Conservation (phyloP, 2,113 vertebrate genomes). For the Ochotona princeps region DNA sequence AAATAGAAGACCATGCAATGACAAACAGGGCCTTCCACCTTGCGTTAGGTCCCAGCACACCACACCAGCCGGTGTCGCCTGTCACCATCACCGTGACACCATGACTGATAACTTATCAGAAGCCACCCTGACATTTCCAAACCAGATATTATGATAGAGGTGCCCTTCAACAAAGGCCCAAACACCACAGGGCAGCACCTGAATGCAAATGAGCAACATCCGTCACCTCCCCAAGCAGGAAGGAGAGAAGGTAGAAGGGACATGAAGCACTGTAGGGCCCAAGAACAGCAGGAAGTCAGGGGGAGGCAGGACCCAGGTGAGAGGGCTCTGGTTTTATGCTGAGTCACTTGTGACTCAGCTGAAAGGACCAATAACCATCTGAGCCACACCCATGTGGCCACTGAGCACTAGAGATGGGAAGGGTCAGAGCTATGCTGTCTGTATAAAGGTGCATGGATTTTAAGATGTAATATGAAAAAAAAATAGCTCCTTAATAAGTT, state of each 20-base stretch:
- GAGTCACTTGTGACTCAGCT: constrained; percentile 36
- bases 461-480: not conserved
- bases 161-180: constrained; percentile 77
- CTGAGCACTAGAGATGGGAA: fast-evolving
- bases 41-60: constrained; percentile 47
- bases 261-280: not conserved
- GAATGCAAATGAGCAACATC: constrained; percentile 70
- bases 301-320: not conserved
- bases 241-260: not conserved
- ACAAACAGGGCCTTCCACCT: constrained; percentile 57
- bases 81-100: no score
- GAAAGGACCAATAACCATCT: not conserved
- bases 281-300: not conserved
- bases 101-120: constrained; percentile 83
- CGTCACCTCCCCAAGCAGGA: not conserved
- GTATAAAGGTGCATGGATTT: fast-evolving
- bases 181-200: constrained; percentile 33
- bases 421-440: fast-evolving
- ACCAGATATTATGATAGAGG: constrained; percentile 84
- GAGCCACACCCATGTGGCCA: fast-evolving
- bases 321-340: not conserved
- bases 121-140: constrained; percentile 83
- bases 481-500: not conserved
- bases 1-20: constrained; percentile 71
- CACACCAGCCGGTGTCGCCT: constrained; percentile 59